These are phyloP conservation scores for Hofmannophila pseudospretella DNA, from an alignment of 2,888 invertebrate species.

Conservation along the genomic window DNA sequence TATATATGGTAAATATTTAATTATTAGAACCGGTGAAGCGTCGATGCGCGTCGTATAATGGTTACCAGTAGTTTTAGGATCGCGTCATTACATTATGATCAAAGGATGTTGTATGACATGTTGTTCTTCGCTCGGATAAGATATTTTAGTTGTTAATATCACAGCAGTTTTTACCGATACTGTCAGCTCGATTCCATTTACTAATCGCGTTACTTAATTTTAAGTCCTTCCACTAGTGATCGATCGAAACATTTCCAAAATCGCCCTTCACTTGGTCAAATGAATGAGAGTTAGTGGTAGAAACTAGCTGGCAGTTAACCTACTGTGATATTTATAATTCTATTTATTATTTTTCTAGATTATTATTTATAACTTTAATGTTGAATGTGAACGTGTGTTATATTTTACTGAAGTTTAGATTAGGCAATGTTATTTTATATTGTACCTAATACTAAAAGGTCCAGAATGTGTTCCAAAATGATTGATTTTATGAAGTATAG, in stretches of 20 bases:
- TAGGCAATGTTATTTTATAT: constrained; percentile 59
- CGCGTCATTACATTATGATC: constrained; percentile 45
- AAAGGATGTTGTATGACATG: constrained; percentile 46
- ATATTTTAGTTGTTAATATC: constrained; percentile 65
- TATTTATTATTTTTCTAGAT: constrained; percentile 70
- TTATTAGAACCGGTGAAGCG: constrained; percentile 37
- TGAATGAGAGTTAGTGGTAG: constrained; percentile 12
- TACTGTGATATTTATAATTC: constrained; percentile 76
- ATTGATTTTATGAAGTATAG: constrained; percentile 49
- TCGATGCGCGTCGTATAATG: constrained; percentile 44
- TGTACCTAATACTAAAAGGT: constrained; percentile 50
- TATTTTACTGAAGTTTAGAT: constrained; percentile 59
- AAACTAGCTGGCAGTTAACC: constrained; percentile 66
- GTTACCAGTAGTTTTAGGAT: constrained; percentile 73
- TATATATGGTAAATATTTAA: constrained; percentile 20
- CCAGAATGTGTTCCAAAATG: constrained; percentile 70
- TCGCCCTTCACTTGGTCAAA: background rate
- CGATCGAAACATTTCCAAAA: too few species aligned
- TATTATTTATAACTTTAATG: constrained; percentile 63
- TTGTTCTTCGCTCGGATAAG: constrained; percentile 34
- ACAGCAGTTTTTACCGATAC: constrained; percentile 64
- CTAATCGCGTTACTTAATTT: too few species aligned
- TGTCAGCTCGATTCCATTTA: constrained; percentile 44
- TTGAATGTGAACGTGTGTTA: constrained; percentile 58
- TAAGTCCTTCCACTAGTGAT: too few species aligned